These are phyloP conservation scores for Myrmecobius fasciatus DNA, from an alignment of 2,113 vertebrate species.

Conservation along the genomic window DNA sequence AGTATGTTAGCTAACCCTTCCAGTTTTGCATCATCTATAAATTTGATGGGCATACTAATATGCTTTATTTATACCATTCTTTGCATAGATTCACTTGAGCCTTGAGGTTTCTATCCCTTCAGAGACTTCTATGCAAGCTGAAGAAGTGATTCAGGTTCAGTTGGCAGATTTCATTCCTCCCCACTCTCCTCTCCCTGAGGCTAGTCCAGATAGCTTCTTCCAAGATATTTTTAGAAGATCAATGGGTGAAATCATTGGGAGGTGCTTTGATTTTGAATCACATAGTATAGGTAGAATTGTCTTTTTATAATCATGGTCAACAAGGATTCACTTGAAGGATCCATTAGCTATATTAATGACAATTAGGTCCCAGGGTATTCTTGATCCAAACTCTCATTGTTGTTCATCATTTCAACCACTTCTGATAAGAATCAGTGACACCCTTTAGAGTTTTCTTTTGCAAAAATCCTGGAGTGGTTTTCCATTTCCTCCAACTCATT, in stretches of 20 bases:
- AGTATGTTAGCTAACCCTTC: background rate
- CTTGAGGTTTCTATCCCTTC: background rate
- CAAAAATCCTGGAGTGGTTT: no score
- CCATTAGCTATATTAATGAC: background rate
- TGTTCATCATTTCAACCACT: no score
- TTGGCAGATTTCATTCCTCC: background rate
- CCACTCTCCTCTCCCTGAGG: fast-evolving
- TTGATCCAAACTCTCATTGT: background rate
- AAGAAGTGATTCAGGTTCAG: background rate
- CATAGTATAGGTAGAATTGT: background rate
- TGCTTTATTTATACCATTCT: background rate
- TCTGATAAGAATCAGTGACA: no score
- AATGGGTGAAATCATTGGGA: background rate
- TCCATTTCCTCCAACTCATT: no score
- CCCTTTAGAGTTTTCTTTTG: no score
- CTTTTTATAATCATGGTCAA: background rate
- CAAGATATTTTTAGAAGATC: background rate
- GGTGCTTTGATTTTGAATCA: background rate
- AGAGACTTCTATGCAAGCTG: background rate
- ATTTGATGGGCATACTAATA: background rate
- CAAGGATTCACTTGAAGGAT: background rate
- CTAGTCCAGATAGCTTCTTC: background rate
- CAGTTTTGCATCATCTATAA: background rate
- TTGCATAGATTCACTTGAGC: background rate
- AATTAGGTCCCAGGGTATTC: background rate